phyloP scores from a whole-genome alignment of 2,888 invertebrate species.

The Frankliniella intonsa region DNA sequence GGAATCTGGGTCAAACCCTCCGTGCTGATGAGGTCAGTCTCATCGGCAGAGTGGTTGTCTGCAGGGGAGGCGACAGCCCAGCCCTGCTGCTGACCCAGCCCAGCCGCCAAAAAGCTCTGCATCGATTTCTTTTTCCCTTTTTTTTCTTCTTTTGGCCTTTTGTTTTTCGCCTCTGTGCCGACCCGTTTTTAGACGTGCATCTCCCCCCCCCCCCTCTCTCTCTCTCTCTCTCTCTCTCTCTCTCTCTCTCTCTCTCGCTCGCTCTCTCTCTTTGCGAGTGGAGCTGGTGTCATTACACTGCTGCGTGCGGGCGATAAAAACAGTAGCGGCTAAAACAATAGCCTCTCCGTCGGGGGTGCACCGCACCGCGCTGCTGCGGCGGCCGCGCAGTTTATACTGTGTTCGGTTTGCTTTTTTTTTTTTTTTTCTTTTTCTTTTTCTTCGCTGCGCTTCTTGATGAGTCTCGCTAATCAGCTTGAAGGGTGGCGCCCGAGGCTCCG shows the following conservation, averaged over 20 bases:
- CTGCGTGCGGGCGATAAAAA: slow-evolving; percentile 21
- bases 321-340: slow-evolving; percentile 21
- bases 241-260: neutral
- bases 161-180: too few relatives aligned
- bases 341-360: neutral
- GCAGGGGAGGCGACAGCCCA: too few relatives aligned
- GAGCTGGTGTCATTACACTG: slow-evolving; percentile 6
- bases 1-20: too few relatives aligned
- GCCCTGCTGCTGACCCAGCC: too few relatives aligned
- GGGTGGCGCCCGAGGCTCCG: neutral
- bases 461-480: slow-evolving; percentile 4
- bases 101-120: too few relatives aligned
- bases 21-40: too few relatives aligned
- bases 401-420: neutral
- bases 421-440: too few relatives aligned
- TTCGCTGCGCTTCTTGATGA: slow-evolving; percentile 8
- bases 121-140: neutral
- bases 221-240: too few relatives aligned
- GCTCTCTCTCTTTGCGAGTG: neutral
- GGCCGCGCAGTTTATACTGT: slow-evolving; percentile 8
- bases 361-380: neutral
- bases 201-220: too few relatives aligned
- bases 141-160: neutral
- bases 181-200: too few relatives aligned
- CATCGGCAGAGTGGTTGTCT: too few relatives aligned